phyloP scores from a whole-genome alignment of 2,888 invertebrate species.

The Perithous albicinctus region DNA sequence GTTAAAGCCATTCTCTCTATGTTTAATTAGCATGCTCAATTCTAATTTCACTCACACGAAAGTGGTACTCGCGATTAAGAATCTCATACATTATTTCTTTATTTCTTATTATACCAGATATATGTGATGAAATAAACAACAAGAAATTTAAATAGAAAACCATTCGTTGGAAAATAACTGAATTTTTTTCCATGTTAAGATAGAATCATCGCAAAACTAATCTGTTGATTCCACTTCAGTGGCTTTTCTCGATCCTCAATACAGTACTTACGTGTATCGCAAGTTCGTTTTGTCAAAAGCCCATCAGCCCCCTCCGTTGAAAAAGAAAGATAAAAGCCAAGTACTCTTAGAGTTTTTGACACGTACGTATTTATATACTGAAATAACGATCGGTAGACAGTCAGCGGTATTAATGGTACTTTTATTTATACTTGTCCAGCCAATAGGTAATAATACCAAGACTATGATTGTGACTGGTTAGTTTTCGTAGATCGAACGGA shows the following conservation, averaged over 20 bases:
- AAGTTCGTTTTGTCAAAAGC: not conserved
- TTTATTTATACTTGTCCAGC: conserved; percentile 71
- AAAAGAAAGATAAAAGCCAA: conserved; percentile 25
- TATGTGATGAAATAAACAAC: too few relatives aligned
- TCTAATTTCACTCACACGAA: too few relatives aligned
- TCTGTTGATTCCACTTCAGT: conserved; percentile 51
- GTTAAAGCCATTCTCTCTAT: too few relatives aligned
- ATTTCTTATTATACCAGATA: too few relatives aligned
- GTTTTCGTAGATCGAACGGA: conserved; percentile 43
- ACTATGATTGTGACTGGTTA: conserved; percentile 49
- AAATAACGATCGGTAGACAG: conserved; percentile 59
- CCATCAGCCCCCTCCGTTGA: not conserved
- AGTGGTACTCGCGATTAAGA: too few relatives aligned
- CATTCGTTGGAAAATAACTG: too few relatives aligned
- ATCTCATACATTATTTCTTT: too few relatives aligned
- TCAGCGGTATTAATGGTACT: conserved; percentile 67
- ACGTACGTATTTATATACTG: conserved; percentile 62
- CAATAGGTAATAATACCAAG: conserved; percentile 58
- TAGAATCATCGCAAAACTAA: conserved; percentile 19
- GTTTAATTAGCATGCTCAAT: too few relatives aligned
- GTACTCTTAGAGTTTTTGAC: conserved; percentile 68
- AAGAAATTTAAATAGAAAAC: too few relatives aligned
- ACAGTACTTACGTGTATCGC: conserved; percentile 16
- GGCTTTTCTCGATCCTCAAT: conserved; percentile 56
- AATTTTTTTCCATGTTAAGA: too few relatives aligned